A percentile compares a stretch with the other conserved stretches of the same genome.
phyloP scores from a whole-genome alignment of 2,888 invertebrate genomes.

The Pogonocherus hispidulus region DNA sequence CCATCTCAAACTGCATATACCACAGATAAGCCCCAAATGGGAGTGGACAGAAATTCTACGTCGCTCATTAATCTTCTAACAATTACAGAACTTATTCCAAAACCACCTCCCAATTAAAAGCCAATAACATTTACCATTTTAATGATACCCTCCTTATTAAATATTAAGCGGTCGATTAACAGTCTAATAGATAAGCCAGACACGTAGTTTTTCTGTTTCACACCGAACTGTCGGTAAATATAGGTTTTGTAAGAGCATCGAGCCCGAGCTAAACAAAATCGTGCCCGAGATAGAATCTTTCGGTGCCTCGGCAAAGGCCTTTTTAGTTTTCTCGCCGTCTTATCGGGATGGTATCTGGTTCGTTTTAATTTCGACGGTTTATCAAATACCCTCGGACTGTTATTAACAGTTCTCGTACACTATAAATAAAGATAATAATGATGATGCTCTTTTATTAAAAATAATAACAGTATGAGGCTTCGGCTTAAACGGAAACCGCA shows the following conservation, averaged over 20 bases:
- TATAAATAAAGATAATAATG: slow-evolving; percentile 25
- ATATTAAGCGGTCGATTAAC: slow-evolving; percentile 50
- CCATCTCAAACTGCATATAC: slow-evolving; percentile 15
- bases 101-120: slow-evolving; percentile 52
- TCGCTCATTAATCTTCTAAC: slow-evolving; percentile 41
- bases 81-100: slow-evolving; percentile 43
- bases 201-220: slow-evolving; percentile 59
- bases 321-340: slow-evolving; percentile 18
- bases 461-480: neutral
- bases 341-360: slow-evolving; percentile 42
- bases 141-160: slow-evolving; percentile 52
- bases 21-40: slow-evolving; percentile 9
- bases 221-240: slow-evolving; percentile 59
- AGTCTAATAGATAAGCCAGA: slow-evolving; percentile 53
- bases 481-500: neutral
- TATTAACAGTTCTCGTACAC: slow-evolving; percentile 21
- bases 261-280: slow-evolving; percentile 56
- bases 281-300: slow-evolving; percentile 59
- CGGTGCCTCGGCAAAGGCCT: slow-evolving; percentile 44
- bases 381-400: slow-evolving; percentile 26
- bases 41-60: slow-evolving; percentile 1
- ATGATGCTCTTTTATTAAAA: slow-evolving; percentile 20
- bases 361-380: slow-evolving; percentile 46
- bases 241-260: slow-evolving; percentile 55
- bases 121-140: slow-evolving; percentile 51